A percentile compares a stretch with the other conserved stretches of the same genome.
Evolutionary conservation across 2,113 vertebrate genomes (phyloP).

Genomic region (Trochalopteron elliotii): DNA sequence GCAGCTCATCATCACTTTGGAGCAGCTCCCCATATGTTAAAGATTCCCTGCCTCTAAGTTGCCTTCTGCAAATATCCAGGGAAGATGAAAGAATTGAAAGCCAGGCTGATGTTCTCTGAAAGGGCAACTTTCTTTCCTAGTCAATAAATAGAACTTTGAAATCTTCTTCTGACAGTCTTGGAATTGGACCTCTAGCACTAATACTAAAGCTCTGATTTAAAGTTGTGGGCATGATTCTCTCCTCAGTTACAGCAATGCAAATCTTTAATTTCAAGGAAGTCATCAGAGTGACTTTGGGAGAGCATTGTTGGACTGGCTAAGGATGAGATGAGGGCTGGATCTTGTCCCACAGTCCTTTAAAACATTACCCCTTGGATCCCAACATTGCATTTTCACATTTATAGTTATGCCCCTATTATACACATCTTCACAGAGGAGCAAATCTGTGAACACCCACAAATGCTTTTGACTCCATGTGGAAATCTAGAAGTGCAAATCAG

Average conservation of each 20-base stretch:
- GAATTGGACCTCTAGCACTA: background rate
- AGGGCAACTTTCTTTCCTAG: constrained; percentile 8
- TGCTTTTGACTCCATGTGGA: background rate
- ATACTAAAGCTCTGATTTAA: constrained; percentile 1
- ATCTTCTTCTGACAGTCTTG: constrained; percentile 24
- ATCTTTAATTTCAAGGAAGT: constrained; percentile 28
- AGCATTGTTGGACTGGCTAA: background rate
- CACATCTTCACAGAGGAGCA: background rate
- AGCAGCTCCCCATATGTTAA: background rate
- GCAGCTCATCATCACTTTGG: background rate
- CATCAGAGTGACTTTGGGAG: background rate
- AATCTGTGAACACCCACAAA: background rate
- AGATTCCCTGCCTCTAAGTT: background rate
- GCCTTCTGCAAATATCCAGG: background rate
- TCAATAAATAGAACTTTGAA: constrained; percentile 39
- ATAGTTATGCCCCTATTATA: background rate
- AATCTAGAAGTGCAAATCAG: constrained; percentile 1
- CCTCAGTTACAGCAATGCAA: background rate
- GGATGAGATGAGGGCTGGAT: background rate
- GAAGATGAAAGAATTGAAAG: constrained; percentile 15
- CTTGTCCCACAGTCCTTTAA: background rate
- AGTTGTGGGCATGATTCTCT: background rate
- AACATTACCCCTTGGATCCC: background rate
- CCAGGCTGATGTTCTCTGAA: background rate
- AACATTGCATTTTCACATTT: background rate